Conservation (phyloP, 2,797 vertebrate species). For the Psittacula echo region DNA sequence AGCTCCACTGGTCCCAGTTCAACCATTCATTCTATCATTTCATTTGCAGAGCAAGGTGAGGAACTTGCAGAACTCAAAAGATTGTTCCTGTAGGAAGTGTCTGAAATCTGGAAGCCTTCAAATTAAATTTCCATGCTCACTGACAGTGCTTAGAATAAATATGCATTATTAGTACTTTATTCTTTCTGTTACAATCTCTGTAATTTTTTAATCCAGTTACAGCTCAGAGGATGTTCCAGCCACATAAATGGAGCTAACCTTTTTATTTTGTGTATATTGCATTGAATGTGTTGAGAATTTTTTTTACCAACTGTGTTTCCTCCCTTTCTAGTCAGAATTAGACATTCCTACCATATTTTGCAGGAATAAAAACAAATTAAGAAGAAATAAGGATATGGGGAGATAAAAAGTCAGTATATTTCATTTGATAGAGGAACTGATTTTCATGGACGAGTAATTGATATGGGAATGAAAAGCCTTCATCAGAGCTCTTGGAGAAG, state of each 20-base stretch:
- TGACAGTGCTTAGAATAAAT: not conserved
- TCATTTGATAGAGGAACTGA: not conserved
- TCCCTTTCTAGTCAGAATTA: not conserved
- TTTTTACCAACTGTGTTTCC: not conserved
- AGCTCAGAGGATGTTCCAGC: not conserved
- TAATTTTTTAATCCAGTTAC: not conserved
- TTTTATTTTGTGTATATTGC: not conserved
- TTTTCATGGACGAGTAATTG: not conserved
- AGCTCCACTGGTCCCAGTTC: not conserved
- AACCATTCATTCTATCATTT: not conserved
- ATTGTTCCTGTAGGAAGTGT: not conserved
- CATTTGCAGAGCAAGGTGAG: not conserved
- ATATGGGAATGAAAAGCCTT: not conserved
- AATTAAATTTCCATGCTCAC: not conserved
- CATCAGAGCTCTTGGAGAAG: not conserved
- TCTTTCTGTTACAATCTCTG: not conserved
- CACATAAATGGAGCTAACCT: not conserved
- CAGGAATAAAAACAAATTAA: not conserved
- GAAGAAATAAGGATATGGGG: not conserved
- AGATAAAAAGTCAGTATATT: not conserved
- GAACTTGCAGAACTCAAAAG: not conserved
- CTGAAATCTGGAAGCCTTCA: not conserved
- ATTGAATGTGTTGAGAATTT: not conserved
- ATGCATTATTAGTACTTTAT: not conserved
- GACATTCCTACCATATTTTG: not conserved